Percentiles rank a stretch among this genome's conserved stretches.
Conservation (phyloP, 2,797 vertebrate genomes). For the Hippoglossus hippoglossus region DNA sequence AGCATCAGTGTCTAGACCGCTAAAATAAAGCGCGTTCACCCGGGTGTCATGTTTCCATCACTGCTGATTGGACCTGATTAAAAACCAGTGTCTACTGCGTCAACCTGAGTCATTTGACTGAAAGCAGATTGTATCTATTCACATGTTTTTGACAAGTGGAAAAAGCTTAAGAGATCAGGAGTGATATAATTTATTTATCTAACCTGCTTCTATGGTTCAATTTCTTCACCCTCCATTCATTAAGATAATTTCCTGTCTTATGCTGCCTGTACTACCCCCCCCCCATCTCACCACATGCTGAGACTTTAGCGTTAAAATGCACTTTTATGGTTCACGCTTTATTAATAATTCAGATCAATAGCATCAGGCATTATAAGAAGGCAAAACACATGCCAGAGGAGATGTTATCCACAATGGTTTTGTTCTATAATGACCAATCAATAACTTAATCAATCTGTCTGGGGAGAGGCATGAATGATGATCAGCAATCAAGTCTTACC, state of each 20-base stretch:
- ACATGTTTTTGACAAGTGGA: no score
- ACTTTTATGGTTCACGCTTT: not conserved
- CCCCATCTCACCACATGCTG: not conserved
- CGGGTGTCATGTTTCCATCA: no score
- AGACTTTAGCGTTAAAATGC: constrained; percentile 9
- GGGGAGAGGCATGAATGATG: constrained; percentile 43
- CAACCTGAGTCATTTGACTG: no score
- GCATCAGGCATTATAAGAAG: constrained; percentile 24
- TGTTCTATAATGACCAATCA: constrained; percentile 52
- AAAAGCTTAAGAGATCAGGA: not conserved
- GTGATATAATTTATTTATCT: not conserved
- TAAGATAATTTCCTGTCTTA: not conserved
- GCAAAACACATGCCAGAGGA: constrained; percentile 37
- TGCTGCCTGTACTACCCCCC: not conserved
- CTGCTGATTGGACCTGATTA: no score
- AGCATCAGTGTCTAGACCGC: no score
- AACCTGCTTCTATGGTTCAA: constrained; percentile 1
- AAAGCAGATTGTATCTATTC: no score
- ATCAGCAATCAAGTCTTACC: constrained; percentile 53
- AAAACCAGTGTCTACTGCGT: no score
- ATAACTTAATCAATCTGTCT: constrained; percentile 65
- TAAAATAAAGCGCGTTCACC: no score
- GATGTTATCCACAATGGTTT: constrained; percentile 21
- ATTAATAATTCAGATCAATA: constrained; percentile 50
- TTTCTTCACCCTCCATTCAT: constrained; percentile 1